A percentile compares a stretch with the other conserved stretches of the same genome.
Conservation (phyloP, 1,140 invertebrate species). For the Mesaphorura yosii region DNA sequence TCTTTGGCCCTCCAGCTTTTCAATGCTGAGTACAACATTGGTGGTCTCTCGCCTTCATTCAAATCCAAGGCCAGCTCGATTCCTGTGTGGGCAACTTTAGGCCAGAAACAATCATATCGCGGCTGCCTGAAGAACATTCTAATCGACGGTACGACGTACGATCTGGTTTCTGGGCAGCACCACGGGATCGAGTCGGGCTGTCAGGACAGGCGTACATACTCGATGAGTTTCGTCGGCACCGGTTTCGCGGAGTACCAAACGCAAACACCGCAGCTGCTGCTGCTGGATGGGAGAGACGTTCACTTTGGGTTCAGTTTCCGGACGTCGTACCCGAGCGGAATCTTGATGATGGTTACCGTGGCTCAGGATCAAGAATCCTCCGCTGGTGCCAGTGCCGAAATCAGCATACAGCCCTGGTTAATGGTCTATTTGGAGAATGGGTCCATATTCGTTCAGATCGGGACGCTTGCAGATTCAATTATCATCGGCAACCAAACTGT, state of each 20-base stretch:
- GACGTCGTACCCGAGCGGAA: conserved; percentile 53
- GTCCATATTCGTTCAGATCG: conserved; percentile 21
- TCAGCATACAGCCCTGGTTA: conserved; percentile 18
- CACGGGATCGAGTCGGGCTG: conserved; percentile 68
- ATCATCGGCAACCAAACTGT: no score
- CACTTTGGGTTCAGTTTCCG: conserved; percentile 64
- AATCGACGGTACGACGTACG: conserved; percentile 55
- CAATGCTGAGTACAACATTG: conserved; percentile 25
- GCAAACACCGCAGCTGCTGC: conserved; percentile 50
- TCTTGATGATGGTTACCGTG: conserved; percentile 60
- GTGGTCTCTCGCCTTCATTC: conserved; percentile 23
- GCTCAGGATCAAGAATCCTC: conserved; percentile 37
- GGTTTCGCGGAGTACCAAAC: conserved; percentile 66
- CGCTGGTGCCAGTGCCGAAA: conserved; percentile 1
- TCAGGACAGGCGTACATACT: conserved; percentile 38
- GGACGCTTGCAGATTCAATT: conserved; percentile 6
- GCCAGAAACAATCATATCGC: conserved; percentile 12
- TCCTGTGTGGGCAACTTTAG: neutral
- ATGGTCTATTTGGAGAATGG: conserved; percentile 29
- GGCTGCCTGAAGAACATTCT: conserved; percentile 71
- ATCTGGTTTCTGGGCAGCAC: conserved; percentile 51
- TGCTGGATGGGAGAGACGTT: conserved; percentile 45
- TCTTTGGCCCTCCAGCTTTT: conserved; percentile 16
- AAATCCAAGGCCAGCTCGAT: conserved; percentile 16
- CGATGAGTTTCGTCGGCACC: conserved; percentile 61